Base-by-base conservation (phyloP, 2,797 vertebrate species). In the Enteromius thamalakanensis region DNA sequence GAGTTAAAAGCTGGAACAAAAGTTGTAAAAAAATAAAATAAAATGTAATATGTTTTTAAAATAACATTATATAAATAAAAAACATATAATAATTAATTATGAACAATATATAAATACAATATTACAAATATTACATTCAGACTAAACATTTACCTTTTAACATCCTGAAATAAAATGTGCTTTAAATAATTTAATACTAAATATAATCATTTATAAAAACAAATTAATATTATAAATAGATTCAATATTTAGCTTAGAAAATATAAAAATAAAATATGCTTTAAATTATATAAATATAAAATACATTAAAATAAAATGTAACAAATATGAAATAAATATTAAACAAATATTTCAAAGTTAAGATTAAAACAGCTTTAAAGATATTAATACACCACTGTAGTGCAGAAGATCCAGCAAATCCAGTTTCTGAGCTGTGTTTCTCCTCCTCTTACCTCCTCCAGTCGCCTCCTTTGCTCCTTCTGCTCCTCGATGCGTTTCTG, bases 401-500 rank as follows among this genome's bases (percentile, higher is more conserved):
- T 14, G 5, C 26, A 21, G 5, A 53, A 53, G 47, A 74, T 53
- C 34, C 45, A 29, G 47, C 17, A 72, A 37, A 72, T 5, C 4
- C 47, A 34, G 29, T 34, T 29, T 37, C n/a, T 37, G n/a, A 75
- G 53, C 34, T 11, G 14, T 71, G 17, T 62, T 32, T 42, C 91
- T 97, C 97, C 97, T 92, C 47, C 1, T 23, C 74, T 34, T 92
- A 98, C 98, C 97, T 99, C 98, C 93, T 99, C 98, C 88, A 99
- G 92, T 83, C 98, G 93, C 9, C 97, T 87, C 84, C 98, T 92
- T 93, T 99, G 98, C 91, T 99, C 98, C 86, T 98, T 98, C 95
- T 99, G 98, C 93, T 99, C 98, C 92, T 99, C 98, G 0, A 99
- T 99, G 84, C 98, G 96, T 85, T 99, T 99, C 94, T 99, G 98